Percentiles rank a stretch among this genome's conserved stretches.
Conservation (phyloP, 2,113 vertebrate species). For the Mus spicilegus region DNA sequence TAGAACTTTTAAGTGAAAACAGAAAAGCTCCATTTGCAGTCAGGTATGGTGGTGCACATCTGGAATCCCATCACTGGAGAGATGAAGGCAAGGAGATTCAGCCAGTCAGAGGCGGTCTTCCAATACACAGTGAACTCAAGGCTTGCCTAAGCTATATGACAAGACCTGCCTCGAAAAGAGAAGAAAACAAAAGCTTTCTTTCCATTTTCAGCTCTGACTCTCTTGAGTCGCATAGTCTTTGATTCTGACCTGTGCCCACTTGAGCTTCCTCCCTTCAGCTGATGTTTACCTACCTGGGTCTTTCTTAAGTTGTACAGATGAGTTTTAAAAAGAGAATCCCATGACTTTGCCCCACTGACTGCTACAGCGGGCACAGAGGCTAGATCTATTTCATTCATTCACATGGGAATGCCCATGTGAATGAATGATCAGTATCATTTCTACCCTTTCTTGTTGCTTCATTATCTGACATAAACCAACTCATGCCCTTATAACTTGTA, state of each 20-base stretch:
- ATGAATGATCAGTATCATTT: slow-evolving; percentile 17
- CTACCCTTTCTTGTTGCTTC: neutral
- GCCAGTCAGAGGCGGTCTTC: neutral
- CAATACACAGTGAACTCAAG: neutral
- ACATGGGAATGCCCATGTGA: neutral
- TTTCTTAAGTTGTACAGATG: neutral
- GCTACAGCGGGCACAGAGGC: neutral
- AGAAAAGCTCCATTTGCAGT: neutral
- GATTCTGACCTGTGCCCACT: neutral
- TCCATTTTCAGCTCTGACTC: slow-evolving; percentile 34
- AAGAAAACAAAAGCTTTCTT: neutral
- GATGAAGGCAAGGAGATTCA: neutral
- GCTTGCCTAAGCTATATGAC: neutral
- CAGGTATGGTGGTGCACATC: neutral
- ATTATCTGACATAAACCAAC: slow-evolving; percentile 16
- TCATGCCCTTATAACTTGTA: neutral
- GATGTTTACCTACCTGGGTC: neutral
- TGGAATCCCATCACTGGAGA: neutral
- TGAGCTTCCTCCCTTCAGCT: slow-evolving; percentile 10
- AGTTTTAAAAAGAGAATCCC: neutral
- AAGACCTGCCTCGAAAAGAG: neutral
- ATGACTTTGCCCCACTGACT: neutral
- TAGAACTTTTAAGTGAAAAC: neutral
- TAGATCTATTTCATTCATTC: neutral
- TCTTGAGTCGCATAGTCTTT: neutral